These are phyloP conservation scores for Philhelius pedissequus DNA, from an alignment of 2,888 invertebrate genomes.

Conservation along the genomic window DNA sequence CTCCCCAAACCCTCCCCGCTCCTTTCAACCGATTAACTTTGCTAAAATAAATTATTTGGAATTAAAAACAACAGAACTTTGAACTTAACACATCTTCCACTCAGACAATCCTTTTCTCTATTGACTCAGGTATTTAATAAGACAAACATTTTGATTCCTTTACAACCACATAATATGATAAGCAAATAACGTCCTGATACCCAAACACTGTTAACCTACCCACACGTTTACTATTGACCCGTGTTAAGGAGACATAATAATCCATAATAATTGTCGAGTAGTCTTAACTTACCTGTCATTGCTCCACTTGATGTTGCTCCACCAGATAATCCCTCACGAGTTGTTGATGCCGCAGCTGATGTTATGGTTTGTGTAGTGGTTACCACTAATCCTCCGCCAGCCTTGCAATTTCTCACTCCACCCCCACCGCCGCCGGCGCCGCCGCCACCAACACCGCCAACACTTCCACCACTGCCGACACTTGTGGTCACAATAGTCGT, in stretches of 20 bases:
- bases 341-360: conserved; percentile 62
- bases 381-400: conserved; percentile 44
- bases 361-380: conserved; percentile 58
- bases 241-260: not conserved
- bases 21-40: no score
- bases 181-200: not conserved
- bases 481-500: conserved; percentile 69
- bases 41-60: no score
- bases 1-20: no score
- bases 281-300: conserved; percentile 70
- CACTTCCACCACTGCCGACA: conserved; percentile 52
- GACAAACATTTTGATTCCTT: not conserved
- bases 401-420: conserved; percentile 48
- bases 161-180: not conserved
- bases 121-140: no score
- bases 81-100: no score
- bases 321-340: conserved; percentile 60
- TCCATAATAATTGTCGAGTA: not conserved
- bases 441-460: conserved; percentile 50
- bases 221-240: not conserved
- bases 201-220: not conserved
- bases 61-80: no score
- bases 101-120: no score
- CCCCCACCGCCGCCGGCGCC: conserved; percentile 47
- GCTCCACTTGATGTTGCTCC: conserved; percentile 69